Evolutionary conservation across 2,113 vertebrate species (phyloP).

Genomic region (Macaca mulatta): DNA sequence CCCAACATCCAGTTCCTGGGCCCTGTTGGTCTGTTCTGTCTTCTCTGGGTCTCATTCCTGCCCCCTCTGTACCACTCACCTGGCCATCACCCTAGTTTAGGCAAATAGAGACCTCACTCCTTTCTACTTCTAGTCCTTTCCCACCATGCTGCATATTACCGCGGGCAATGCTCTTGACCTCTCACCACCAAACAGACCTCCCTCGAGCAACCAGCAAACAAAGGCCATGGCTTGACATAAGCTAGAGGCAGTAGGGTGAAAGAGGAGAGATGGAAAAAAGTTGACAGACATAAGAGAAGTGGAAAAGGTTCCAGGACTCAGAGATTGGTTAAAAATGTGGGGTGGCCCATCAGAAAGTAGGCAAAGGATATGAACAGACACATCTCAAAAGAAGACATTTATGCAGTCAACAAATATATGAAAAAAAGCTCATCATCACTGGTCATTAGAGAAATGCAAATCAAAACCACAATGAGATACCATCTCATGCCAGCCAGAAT

Average conservation of each 20-base stretch:
- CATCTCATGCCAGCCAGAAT: no score
- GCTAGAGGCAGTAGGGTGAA: neutral
- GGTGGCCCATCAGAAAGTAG: no score
- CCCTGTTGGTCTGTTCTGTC: neutral
- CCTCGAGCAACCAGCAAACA: neutral
- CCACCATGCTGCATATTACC: neutral
- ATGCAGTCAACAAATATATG: no score
- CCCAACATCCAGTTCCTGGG: neutral
- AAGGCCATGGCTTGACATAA: no score
- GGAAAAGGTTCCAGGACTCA: neutral
- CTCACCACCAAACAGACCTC: neutral
- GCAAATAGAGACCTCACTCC: neutral
- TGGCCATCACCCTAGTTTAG: neutral
- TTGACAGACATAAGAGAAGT: neutral
- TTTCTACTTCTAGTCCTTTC: neutral
- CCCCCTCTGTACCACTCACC: neutral
- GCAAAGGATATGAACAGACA: no score
- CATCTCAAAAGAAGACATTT: no score
- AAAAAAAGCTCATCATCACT: no score
- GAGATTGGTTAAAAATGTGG: neutral
- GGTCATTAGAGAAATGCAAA: no score
- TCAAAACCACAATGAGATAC: no score
- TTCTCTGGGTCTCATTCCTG: neutral
- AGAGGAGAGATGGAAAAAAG: neutral
- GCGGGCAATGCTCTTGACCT: fast-evolving